Evolutionary conservation across 37 sponge, comb jelly and placozoan genomes (phyloP), one percentile per base, ranked within the genome.

Genomic region (Cliona cf. orientalis): DNA sequence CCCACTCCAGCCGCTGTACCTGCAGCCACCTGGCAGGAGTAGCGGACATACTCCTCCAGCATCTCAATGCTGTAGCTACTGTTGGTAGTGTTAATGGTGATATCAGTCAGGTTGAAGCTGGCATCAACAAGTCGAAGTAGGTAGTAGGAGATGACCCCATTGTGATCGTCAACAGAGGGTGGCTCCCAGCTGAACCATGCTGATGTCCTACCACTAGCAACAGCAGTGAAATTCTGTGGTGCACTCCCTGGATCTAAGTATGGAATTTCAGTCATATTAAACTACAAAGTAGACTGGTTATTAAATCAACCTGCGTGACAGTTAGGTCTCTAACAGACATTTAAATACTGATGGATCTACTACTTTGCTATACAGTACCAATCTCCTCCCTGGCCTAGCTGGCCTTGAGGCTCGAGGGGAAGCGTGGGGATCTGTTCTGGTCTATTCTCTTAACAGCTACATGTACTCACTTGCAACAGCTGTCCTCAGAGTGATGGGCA

Each of bases 21-120:
- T 14, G 78, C 78, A 23, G 78, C 78, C 17, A 78, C 41, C 25
- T 29, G 41, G 44, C 59, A 61, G 3, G 31, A 42, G 31, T 78
- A 78, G 46, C 41, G 41, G 65, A 43, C 43, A 66, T 78, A 78
- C 78, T 78, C 78, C 23, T 78, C 46, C 5, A 78, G 78, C 7
- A 32, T 45, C 1, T 42, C 29, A n/a, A 78, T n/a, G 3, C 33
- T 42, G 66, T 78, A 78, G 56, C 57, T 73, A 21, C n/a, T 28
- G 21, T 11, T 49, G 14, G 55, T 49, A 5, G 35, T 3, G 35
- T 66, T 66, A 4, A 66, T 22, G 68, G 5, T 66, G 26, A 78
- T 9, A 14, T 39, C 29, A 22, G 21, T 25, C 36, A 22, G 32
- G 21, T 40, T 58, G 37, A 74, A 74, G 12, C 25, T 21, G 11